phyloP scores from a whole-genome alignment of 2,113 vertebrate genomes.

The Dipodomys stephensi region DNA sequence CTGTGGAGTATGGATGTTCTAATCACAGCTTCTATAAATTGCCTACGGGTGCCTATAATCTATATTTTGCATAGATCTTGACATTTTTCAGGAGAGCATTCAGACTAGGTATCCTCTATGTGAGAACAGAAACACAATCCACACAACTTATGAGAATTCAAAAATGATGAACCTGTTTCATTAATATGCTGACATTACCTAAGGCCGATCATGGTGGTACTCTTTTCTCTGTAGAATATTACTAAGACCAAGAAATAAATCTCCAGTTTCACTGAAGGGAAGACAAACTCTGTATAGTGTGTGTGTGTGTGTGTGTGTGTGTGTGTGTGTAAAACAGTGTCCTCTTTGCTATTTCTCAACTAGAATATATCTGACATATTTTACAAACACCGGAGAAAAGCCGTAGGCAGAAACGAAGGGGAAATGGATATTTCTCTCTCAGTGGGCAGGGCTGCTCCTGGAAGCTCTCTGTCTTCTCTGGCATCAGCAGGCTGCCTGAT shows the following conservation, averaged over 20 bases:
- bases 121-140: conserved; percentile 18
- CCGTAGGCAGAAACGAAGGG: not conserved
- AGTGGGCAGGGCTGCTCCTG: rapidly evolving
- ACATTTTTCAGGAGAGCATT: not conserved
- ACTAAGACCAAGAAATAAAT: not conserved
- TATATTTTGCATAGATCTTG: not conserved
- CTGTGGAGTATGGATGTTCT: not conserved
- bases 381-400: not conserved
- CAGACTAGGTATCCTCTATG: not conserved
- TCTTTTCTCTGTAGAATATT: not conserved
- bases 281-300: not conserved
- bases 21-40: not conserved
- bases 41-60: not conserved
- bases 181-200: not conserved
- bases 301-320: not conserved
- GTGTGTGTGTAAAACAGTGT: too few species aligned
- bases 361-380: not conserved
- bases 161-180: not conserved
- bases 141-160: conserved; percentile 27
- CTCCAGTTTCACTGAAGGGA: not conserved
- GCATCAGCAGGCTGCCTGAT: not conserved
- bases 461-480: not conserved
- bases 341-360: not conserved
- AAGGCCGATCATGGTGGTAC: not conserved
- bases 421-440: not conserved